Evolutionary conservation across 2,888 invertebrate genomes (phyloP).

Genomic region (Tachina grossa): DNA sequence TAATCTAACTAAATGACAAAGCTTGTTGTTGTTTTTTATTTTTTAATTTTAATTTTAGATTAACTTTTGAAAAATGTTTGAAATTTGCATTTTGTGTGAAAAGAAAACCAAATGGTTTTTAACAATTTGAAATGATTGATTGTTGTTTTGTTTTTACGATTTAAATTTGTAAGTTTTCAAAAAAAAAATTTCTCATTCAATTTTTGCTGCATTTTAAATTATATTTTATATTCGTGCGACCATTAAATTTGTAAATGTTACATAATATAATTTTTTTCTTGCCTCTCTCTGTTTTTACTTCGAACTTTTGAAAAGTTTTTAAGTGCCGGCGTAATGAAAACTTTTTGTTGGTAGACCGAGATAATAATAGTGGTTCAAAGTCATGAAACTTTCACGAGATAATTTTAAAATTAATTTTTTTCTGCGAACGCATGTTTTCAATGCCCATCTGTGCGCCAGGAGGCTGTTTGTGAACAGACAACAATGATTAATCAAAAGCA

Average conservation of each 20-base stretch:
- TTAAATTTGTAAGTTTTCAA: slow-evolving; percentile 2
- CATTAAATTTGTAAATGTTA: slow-evolving; percentile 50
- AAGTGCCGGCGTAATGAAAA: slow-evolving; percentile 4
- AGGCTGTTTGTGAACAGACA: not conserved
- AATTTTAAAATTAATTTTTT: slow-evolving; percentile 11
- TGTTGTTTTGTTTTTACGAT: slow-evolving; percentile 17
- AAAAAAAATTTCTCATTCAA: slow-evolving; percentile 9
- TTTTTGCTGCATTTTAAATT: slow-evolving; percentile 25
- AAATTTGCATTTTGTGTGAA: slow-evolving; percentile 14
- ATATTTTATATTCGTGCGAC: slow-evolving; percentile 12
- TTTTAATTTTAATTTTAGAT: slow-evolving; percentile 8
- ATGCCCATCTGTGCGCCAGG: slow-evolving; percentile 19
- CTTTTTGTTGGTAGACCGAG: not conserved
- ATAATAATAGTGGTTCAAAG: slow-evolving; percentile 48
- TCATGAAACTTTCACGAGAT: slow-evolving; percentile 51
- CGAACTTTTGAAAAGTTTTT: slow-evolving; percentile 26
- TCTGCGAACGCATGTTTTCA: slow-evolving; percentile 17
- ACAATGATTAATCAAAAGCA: not conserved
- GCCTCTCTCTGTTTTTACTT: not conserved
- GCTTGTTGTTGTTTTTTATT: not conserved
- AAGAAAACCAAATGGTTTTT: not conserved
- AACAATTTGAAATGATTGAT: slow-evolving; percentile 45
- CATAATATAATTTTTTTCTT: slow-evolving; percentile 21
- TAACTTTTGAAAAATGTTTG: slow-evolving; percentile 9
- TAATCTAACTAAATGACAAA: not conserved